phyloP scores from a whole-genome alignment of 1,140 invertebrate species.

The Coptotermes formosanus region DNA sequence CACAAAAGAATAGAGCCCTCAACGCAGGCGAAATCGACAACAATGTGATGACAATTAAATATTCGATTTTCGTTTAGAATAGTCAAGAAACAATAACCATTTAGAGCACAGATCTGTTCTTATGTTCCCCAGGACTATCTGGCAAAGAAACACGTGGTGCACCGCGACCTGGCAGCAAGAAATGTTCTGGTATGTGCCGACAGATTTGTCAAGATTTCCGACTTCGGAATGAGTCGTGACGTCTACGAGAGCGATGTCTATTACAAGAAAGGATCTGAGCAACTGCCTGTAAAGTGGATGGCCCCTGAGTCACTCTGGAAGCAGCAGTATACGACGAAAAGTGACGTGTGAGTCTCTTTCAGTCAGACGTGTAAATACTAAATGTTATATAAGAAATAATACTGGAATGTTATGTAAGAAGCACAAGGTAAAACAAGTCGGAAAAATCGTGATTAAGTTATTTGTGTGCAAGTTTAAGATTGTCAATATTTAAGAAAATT shows the following conservation, averaged over 20 bases:
- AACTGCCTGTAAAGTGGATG: constrained; percentile 90
- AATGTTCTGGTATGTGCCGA: constrained; percentile 82
- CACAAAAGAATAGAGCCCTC: too few species aligned
- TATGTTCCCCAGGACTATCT: constrained; percentile 58
- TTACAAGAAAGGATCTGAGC: constrained; percentile 68
- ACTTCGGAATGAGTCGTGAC: constrained; percentile 74
- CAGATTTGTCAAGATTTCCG: constrained; percentile 81
- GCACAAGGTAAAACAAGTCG: neutral
- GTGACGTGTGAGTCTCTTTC: constrained; percentile 73
- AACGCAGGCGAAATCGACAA: too few species aligned
- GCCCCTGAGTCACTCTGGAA: constrained; percentile 85
- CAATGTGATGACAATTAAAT: too few species aligned
- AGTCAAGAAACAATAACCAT: too few species aligned
- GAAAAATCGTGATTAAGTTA: neutral
- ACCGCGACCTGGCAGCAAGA: constrained; percentile 86
- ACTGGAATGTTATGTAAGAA: neutral
- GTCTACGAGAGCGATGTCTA: constrained; percentile 81
- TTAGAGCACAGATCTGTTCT: too few species aligned
- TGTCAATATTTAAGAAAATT: too few species aligned
- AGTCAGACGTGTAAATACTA: too few species aligned
- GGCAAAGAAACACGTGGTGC: constrained; percentile 73
- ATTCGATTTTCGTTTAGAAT: too few species aligned
- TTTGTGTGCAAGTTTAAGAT: too few species aligned
- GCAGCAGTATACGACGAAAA: constrained; percentile 87
- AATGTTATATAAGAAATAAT: constrained; percentile 19